Conservation (phyloP, 1,140 invertebrate species). For the Drosophila ironensis region DNA sequence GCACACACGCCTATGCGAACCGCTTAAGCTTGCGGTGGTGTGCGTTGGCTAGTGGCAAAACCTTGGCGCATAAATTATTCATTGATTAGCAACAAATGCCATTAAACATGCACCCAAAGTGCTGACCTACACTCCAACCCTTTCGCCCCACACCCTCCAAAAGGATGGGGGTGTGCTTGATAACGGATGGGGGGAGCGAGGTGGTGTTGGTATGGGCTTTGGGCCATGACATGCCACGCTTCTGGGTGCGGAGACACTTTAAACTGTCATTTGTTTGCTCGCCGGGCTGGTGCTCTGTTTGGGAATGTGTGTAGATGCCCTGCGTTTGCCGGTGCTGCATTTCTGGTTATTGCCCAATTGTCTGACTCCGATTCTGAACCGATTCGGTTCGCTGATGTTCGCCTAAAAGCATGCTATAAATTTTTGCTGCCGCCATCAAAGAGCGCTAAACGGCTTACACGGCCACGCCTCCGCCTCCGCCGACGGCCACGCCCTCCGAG, state of each 20-base stretch:
- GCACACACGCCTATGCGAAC: constrained; percentile 7
- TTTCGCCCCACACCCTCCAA: too few species aligned
- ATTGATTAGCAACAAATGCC: constrained; percentile 80
- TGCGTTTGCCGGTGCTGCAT: constrained; percentile 22
- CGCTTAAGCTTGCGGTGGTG: constrained; percentile 5
- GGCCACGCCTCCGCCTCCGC: constrained; percentile 39
- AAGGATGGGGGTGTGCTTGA: too few species aligned
- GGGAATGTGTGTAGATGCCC: background rate
- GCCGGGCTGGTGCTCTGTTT: background rate
- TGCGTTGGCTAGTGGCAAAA: constrained; percentile 45
- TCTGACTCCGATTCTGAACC: constrained; percentile 15
- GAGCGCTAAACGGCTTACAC: constrained; percentile 76
- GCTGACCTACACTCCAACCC: constrained; percentile 2
- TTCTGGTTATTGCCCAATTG: constrained; percentile 69
- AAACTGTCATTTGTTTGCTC: constrained; percentile 71
- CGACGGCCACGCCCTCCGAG: constrained; percentile 10
- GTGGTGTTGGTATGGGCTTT: background rate
- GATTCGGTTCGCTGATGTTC: constrained; percentile 22
- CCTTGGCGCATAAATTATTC: constrained; percentile 80
- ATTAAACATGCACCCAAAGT: constrained; percentile 78
- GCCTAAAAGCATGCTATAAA: constrained; percentile 65
- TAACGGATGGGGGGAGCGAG: too few species aligned
- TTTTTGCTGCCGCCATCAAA: constrained; percentile 65
- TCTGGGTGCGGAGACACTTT: constrained; percentile 45
- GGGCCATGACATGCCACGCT: constrained; percentile 5